Percentiles rank a stretch among this genome's conserved stretches.
Evolutionary conservation across 2,113 vertebrate genomes (phyloP).

Genomic region (Melanostigma gelatinosum): DNA sequence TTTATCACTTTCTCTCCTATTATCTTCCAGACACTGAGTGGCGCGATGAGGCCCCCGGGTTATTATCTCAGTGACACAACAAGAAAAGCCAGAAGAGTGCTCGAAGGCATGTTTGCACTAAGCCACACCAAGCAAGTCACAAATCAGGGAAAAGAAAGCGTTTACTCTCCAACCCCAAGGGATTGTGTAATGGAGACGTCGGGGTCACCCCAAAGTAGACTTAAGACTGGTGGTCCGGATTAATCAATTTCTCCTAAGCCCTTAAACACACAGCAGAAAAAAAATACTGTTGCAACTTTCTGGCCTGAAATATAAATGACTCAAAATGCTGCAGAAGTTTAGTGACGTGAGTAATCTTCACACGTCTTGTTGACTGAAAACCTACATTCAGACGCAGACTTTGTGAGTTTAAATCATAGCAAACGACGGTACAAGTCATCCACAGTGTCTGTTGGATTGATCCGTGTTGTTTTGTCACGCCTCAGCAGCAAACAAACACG

Average conservation of each 20-base stretch:
- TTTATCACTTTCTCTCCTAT: background rate
- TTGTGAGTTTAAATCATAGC: background rate
- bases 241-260: conserved; percentile 35
- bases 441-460: background rate
- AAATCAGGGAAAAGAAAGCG: conserved; percentile 5
- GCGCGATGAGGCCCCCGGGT: conserved; percentile 47
- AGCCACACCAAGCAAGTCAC: conserved; percentile 26
- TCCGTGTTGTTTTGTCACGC: background rate
- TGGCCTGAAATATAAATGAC: background rate
- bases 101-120: background rate
- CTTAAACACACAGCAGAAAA: conserved; percentile 27
- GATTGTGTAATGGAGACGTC: conserved; percentile 3
- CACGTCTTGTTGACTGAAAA: background rate
- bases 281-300: conserved; percentile 12
- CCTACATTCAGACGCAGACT: background rate
- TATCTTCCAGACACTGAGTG: conserved; percentile 25
- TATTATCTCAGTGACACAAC: conserved; percentile 58
- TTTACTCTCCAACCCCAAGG: background rate
- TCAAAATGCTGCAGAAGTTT: conserved; percentile 1
- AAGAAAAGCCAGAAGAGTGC: conserved; percentile 16
- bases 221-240: conserved; percentile 18
- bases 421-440: background rate
- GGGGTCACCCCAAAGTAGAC: conserved; percentile 22
- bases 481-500: background rate
- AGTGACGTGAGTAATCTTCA: background rate